These are phyloP conservation scores for Propithecus deckenii DNA, from an alignment of 2,797 vertebrate species.

Conservation along the genomic window DNA sequence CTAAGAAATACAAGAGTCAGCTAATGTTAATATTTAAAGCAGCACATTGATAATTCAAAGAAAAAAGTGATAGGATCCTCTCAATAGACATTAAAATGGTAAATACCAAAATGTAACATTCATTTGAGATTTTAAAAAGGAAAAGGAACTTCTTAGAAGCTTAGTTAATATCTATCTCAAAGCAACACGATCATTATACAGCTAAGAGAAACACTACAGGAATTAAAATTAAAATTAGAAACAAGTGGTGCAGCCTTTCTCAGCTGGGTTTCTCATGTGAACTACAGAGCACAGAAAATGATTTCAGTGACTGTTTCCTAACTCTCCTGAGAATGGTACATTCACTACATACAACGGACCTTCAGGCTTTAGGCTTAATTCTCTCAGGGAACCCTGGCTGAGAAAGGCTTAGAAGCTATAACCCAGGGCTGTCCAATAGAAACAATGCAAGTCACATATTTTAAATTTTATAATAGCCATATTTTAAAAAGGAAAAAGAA, in stretches of 20 bases:
- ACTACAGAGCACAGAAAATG: too few relatives aligned
- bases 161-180: too few relatives aligned
- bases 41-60: not conserved
- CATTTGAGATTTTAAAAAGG: not conserved
- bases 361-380: not conserved
- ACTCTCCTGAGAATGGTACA: too few relatives aligned
- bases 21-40: not conserved
- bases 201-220: too few relatives aligned
- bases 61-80: not conserved
- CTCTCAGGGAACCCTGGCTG: not conserved
- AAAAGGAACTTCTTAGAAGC: too few relatives aligned
- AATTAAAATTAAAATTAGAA: too few relatives aligned
- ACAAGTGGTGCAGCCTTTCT: too few relatives aligned
- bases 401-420: not conserved
- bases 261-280: too few relatives aligned
- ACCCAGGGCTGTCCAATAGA: not conserved
- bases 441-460: not conserved
- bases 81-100: not conserved
- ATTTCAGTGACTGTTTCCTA: too few relatives aligned
- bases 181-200: too few relatives aligned
- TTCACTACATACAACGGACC: too few relatives aligned
- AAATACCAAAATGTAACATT: not conserved
- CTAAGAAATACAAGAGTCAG: not conserved
- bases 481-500: not conserved
- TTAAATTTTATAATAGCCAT: not conserved